A percentile compares a stretch with the other conserved stretches of the same genome.
phyloP scores from a whole-genome alignment of 2,113 vertebrate species.

The Rutilus rutilus region DNA sequence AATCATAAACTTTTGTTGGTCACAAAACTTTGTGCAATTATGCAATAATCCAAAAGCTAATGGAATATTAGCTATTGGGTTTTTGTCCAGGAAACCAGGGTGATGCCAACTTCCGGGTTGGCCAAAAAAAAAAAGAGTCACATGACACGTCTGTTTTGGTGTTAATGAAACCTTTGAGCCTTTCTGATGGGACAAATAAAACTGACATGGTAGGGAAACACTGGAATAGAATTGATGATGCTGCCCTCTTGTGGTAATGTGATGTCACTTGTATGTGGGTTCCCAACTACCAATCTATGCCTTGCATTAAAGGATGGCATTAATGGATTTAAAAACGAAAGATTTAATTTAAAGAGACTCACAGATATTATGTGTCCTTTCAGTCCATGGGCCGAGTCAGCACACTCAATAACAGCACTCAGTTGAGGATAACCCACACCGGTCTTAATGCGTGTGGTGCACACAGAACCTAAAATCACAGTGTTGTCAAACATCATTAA shows the following conservation, averaged over 20 bases:
- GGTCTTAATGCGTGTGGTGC: slow-evolving; percentile 96
- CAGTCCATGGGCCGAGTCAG: slow-evolving; percentile 95
- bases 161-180: background rate
- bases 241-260: slow-evolving; percentile 59
- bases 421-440: slow-evolving; percentile 97
- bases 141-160: background rate
- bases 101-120: background rate
- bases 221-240: slow-evolving; percentile 25
- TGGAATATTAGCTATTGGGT: background rate
- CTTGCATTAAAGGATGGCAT: background rate
- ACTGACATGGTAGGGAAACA: background rate
- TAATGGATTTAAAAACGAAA: no score
- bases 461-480: slow-evolving; percentile 87
- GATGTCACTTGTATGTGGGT: background rate
- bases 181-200: background rate
- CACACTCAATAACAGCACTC: slow-evolving; percentile 98
- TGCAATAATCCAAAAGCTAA: background rate
- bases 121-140: background rate
- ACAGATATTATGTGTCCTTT: slow-evolving; percentile 99
- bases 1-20: background rate
- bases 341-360: slow-evolving; percentile 65
- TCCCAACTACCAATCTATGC: background rate
- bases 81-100: background rate
- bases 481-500: background rate
- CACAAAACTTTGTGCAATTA: background rate